Base-by-base conservation (phyloP, 2,888 invertebrate species). In the Ophonus ardosiacus region DNA sequence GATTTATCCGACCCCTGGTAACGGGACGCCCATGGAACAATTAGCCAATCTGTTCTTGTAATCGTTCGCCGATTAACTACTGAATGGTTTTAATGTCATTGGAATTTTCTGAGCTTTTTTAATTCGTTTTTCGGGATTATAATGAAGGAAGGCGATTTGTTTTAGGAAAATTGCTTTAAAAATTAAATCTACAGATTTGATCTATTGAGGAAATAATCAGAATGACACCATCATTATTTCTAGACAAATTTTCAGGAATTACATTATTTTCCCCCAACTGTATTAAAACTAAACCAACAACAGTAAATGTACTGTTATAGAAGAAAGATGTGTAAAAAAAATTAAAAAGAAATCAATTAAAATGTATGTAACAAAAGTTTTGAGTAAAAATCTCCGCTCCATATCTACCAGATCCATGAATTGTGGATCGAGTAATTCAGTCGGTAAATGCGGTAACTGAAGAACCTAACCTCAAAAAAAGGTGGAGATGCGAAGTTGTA, bases 1-100 rank as follows among this genome's bases (percentile, higher is more conserved):
- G 87, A 89, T 89, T 88, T 88, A 86, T 87, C 81, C 88, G 87
- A 88, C 87, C 43, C 56, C 57, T 18, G 61, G 57, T 57, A 71
- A 56, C 71, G 38, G 31, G 59, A 59, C 74, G 24, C 59, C 59
- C n/a, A 76, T 59, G 74, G 59, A 74, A 83, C 83, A 83, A 83
- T 83, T 83, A 83, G 83, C 83, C 74, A 83, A 74, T 83, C 83
- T 83, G 82, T 83, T 83, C 74, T 74, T 76, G 74, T 83, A 83
- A 83, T 83, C 83, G 74, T 40, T 76, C 76, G 40, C 61, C 74
- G 76, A 83, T 83, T 83, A 83, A 83, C 74, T 71, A 59, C 82
- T 76, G 61, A 76, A 83, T 83, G 83, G 61, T 74, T 83, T 83
- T 83, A 74, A 83, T 83, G 76, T 76, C 83, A 76, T 83, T 83